Percentiles rank a stretch among this genome's conserved stretches.
phyloP scores from a whole-genome alignment of 2,888 invertebrate genomes.

The Sisyra nigra region DNA sequence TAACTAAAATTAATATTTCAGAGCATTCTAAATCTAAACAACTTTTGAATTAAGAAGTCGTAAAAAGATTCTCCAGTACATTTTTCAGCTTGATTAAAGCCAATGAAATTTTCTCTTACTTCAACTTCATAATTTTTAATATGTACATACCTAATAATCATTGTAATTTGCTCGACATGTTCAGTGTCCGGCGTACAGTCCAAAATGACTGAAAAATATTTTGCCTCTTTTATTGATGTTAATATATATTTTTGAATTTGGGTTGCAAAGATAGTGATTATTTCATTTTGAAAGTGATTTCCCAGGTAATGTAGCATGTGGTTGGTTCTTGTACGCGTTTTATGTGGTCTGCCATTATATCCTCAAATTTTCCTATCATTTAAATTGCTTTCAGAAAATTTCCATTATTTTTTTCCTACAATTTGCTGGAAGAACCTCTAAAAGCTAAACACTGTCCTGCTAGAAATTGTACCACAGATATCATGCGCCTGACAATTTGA shows the following conservation, averaged over 20 bases:
- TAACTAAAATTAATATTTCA: too few species aligned
- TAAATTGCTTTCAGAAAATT: constrained; percentile 14
- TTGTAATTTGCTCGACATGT: constrained; percentile 3
- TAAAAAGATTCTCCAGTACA: constrained; percentile 9
- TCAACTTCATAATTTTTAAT: not conserved
- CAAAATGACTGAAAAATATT: constrained; percentile 5
- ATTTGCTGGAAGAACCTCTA: constrained; percentile 10
- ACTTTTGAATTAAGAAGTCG: constrained; percentile 9
- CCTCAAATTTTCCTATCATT: constrained; percentile 13
- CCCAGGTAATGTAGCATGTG: constrained; percentile 4
- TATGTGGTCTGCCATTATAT: constrained; percentile 12
- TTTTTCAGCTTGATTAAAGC: constrained; percentile 7
- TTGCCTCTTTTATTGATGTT: not conserved
- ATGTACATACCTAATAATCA: constrained; percentile 1
- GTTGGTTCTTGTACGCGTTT: constrained; percentile 2
- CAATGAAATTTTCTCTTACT: constrained; percentile 1
- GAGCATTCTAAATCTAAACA: too few species aligned
- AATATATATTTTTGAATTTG: constrained; percentile 13
- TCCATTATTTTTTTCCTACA: constrained; percentile 12
- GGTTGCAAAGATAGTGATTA: constrained; percentile 12
- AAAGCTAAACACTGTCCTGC: constrained; percentile 11
- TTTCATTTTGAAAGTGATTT: constrained; percentile 11
- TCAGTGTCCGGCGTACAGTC: constrained; percentile 1
- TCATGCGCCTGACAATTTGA: constrained; percentile 12
- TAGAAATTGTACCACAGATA: constrained; percentile 13